Base-by-base conservation (phyloP, 2,888 invertebrate genomes). In the Thereva nobilitata region DNA sequence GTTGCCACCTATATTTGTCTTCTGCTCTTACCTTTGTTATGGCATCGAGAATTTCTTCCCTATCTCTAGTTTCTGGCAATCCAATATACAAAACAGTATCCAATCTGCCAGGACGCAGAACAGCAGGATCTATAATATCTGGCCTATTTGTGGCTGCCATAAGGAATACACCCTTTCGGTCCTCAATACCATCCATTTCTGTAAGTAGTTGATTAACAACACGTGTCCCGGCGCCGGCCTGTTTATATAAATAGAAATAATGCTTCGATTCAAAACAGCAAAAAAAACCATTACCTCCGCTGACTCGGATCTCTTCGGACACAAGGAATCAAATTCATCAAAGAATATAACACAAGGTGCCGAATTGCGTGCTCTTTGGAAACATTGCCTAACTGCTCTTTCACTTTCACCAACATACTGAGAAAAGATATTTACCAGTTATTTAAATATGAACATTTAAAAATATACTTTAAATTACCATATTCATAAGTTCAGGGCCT, bases 401-500 rank as follows among this genome's bases (percentile, higher is more conserved):
- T 99, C 99, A 81, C 97, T 97, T 82, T 99, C 98, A 68, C 99
- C 99, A 12, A 99, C 96, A 81, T 98, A 99, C 93, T 90, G 73
- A 0, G 78, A 80, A 72, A 38, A 57, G 52, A 5, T 41, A n/a
- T 38, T 55, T n/a, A 54, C 2, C 4, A 7, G 42, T 23, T 35
- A 7, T 35, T 23, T 57, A 45, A 23, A 23, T 12, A n/a, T 47
- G 5, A 37, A 10, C 10, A 7, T n/a, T 35, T 47, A 47, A 35
- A 55, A 37, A 47, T 49, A 5, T 38, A 54, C 38, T 65, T 12
- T 53, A 8, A 45, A 50, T 81, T 80, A 93, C 93, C 98, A 98
- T 99, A 77, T 96, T 98, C 67, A 99, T 84, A 64, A 99, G 82
- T 81, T 99, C 99, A 0, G 99, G 98, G 10, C 99, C 99, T 83